Evolutionary conservation across 2,888 invertebrate species (phyloP).

Genomic region (Odontocerum albicorne): DNA sequence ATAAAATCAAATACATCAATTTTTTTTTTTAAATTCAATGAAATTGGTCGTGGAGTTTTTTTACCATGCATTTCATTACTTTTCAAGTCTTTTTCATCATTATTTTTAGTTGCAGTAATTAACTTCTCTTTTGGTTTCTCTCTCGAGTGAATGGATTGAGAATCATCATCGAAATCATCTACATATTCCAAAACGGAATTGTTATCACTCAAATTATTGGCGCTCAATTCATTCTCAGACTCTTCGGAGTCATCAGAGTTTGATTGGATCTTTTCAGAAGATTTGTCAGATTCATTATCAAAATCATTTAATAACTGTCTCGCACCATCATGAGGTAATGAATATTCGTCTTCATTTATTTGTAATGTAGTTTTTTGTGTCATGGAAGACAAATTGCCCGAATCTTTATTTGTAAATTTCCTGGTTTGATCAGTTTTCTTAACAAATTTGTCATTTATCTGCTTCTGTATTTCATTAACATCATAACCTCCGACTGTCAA

Average conservation of each 20-base stretch:
- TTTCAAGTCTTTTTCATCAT: not conserved
- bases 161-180: conserved; percentile 55
- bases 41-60: conserved; percentile 40
- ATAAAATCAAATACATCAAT: conserved; percentile 53
- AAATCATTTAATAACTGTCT: not conserved
- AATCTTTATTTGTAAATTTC: conserved; percentile 9
- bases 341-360: not conserved
- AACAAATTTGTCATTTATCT: conserved; percentile 39
- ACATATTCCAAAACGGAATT: conserved; percentile 43
- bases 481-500: conserved; percentile 52
- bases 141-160: conserved; percentile 18
- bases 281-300: conserved; percentile 44
- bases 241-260: conserved; percentile 25
- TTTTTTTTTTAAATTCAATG: conserved; percentile 49
- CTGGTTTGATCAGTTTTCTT: not conserved
- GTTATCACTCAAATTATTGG: conserved; percentile 42
- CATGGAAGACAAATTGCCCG: not conserved
- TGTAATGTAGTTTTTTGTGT: not conserved
- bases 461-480: conserved; percentile 51
- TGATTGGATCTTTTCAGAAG: not conserved
- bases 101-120: conserved; percentile 1
- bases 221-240: conserved; percentile 7
- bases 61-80: conserved; percentile 34
- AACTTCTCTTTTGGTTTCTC: conserved; percentile 7
- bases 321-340: not conserved